phyloP scores from a whole-genome alignment of 2,888 invertebrate genomes.

The Epistrophe eligans region DNA sequence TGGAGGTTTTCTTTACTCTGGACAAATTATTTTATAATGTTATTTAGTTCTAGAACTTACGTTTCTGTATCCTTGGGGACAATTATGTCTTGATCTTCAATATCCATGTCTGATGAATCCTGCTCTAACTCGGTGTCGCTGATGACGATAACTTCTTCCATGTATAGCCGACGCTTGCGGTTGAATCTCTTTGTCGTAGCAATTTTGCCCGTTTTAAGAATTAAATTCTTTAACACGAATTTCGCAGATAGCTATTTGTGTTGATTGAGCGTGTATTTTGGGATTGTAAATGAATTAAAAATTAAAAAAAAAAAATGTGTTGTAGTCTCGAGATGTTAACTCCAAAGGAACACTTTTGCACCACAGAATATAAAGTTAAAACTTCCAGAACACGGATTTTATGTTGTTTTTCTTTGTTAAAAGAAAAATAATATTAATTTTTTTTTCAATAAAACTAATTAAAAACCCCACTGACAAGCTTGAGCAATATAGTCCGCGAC shows the following conservation, averaged over 20 bases:
- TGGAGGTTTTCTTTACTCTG: background rate
- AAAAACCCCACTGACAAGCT: constrained; percentile 67
- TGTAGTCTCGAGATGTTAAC: background rate
- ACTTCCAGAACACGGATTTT: background rate
- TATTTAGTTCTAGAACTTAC: constrained; percentile 75
- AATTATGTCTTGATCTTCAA: constrained; percentile 77
- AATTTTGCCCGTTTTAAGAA: constrained; percentile 49
- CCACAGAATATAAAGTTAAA: constrained; percentile 3
- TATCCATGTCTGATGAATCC: constrained; percentile 79
- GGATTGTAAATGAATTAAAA: background rate
- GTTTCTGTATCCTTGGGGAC: constrained; percentile 79
- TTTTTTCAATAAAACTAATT: constrained; percentile 37
- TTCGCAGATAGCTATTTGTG: constrained; percentile 1
- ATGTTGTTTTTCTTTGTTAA: constrained; percentile 5
- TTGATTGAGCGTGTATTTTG: background rate
- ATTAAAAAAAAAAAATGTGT: background rate
- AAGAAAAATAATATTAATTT: constrained; percentile 21
- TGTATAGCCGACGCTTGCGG: constrained; percentile 75
- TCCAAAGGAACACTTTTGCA: constrained; percentile 12
- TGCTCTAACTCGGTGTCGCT: constrained; percentile 77
- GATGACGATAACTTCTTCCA: constrained; percentile 79
- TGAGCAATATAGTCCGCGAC: constrained; percentile 54
- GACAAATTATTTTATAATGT: background rate
- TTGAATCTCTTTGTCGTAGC: constrained; percentile 51
- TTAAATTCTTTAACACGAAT: constrained; percentile 41